Percentiles rank a stretch among this genome's conserved stretches.
phyloP scores from a whole-genome alignment of 2,888 invertebrate genomes.

The Napeogenes sylphis region DNA sequence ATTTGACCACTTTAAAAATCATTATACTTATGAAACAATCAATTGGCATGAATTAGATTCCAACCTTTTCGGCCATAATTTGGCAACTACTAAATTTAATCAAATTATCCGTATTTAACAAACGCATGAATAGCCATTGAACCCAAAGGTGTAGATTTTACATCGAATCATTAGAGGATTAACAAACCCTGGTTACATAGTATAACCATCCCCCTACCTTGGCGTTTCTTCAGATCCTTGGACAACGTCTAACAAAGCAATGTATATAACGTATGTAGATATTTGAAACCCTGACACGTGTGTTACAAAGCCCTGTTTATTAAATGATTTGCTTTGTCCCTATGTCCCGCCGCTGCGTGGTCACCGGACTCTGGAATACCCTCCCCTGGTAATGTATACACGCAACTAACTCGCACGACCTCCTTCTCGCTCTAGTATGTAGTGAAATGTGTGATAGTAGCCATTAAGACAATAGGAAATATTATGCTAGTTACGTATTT shows the following conservation, averaged over 20 bases:
- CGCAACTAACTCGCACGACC: conserved; percentile 57
- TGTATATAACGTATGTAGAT: conserved; percentile 28
- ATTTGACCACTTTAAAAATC: too few relatives aligned
- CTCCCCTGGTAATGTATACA: conserved; percentile 65
- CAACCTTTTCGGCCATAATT: too few relatives aligned
- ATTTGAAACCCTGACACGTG: conserved; percentile 12
- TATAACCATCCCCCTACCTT: conserved; percentile 72
- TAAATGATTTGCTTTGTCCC: conserved; percentile 72
- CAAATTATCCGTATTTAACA: not conserved
- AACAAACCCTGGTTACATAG: conserved; percentile 45
- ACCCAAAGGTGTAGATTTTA: conserved; percentile 73
- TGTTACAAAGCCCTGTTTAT: conserved; percentile 42
- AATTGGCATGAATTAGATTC: not conserved
- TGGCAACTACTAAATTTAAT: too few relatives aligned
- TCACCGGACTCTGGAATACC: conserved; percentile 55
- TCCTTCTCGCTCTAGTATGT: conserved; percentile 87
- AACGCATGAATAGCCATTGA: conserved; percentile 36
- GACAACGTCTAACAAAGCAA: conserved; percentile 44
- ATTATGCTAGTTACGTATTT: conserved; percentile 99
- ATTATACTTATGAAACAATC: not conserved
- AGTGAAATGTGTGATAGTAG: conserved; percentile 99
- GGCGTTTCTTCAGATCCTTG: conserved; percentile 50
- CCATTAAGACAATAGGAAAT: conserved; percentile 99
- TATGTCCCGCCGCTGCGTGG: conserved; percentile 70
- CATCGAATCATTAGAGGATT: conserved; percentile 45